Evolutionary conservation across 2,113 vertebrate species (phyloP), one percentile per base, ranked within the genome.

Genomic region (Bucco capensis): DNA sequence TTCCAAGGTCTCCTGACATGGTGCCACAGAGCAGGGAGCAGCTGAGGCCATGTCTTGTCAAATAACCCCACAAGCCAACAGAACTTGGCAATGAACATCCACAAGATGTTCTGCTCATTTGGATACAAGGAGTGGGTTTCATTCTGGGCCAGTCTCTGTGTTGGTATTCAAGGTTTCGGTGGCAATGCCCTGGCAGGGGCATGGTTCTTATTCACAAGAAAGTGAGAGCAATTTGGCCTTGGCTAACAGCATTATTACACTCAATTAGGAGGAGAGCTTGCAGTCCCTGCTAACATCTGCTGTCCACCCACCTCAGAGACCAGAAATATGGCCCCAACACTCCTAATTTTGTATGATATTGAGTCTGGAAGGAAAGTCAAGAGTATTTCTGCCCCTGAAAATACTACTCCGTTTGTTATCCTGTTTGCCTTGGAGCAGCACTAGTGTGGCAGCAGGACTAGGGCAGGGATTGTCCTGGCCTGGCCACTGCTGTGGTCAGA

Each of bases 11-110:
- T 76, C 46, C 61, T 94, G 94, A 95, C 61, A 61, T 0, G 1
- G 56, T 86, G 95, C 95, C 95, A 96, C 90, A 62, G 31, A 87
- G 75, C 93, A 95, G 76, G 80, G 93, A 95, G 95, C 96, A 96
- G 96, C 95, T 97, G 96, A 96, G 95, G 90, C 92, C 83, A 5
- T 60, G 66, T 78, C 94, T 93, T 94, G 89, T 93, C 83, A 81
- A 90, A 86, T 18, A 50, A n/a, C 94, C 82, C 71, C 70, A 31
- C 88, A 91, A 93, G 84, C 84, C 90, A 91, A 87, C 60, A 19
- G 51, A n/a, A 69, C 53, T 88, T 95, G 90, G 95, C 66, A 91
- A 37, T 40, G 73, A 82, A 86, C 10, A 19, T 10, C 30, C 37
- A 13, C 60, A 14, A 81, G 86, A 83, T 80, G 80, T 80, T 83